These are phyloP conservation scores for Drosophila greeni DNA, from an alignment of 2,888 invertebrate genomes.

Conservation along the genomic window DNA sequence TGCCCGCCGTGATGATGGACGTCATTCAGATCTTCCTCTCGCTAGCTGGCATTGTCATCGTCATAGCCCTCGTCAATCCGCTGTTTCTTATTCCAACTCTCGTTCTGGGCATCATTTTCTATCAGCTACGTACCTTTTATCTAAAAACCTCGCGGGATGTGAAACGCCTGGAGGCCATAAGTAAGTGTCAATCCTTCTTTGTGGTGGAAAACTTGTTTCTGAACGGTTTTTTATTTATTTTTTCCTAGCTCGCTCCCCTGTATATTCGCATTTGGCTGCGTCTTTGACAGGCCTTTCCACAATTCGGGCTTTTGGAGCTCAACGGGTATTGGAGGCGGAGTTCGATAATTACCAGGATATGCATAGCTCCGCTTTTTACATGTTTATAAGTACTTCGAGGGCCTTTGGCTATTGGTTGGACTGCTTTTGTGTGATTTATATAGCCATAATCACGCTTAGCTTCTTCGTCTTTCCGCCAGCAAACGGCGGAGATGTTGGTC, in stretches of 20 bases:
- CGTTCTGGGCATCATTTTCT: slow-evolving; percentile 86
- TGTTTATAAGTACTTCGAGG: slow-evolving; percentile 92
- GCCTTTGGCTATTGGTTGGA: slow-evolving; percentile 98
- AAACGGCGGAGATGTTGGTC: slow-evolving; percentile 86
- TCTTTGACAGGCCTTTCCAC: slow-evolving; percentile 94
- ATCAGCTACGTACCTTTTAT: slow-evolving; percentile 87
- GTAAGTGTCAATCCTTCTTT: slow-evolving; percentile 80
- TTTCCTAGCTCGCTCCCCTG: slow-evolving; percentile 88
- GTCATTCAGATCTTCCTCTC: slow-evolving; percentile 87
- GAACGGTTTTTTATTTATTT: neutral
- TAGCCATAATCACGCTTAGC: slow-evolving; percentile 90
- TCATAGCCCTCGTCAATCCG: slow-evolving; percentile 87
- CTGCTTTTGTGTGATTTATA: slow-evolving; percentile 91
- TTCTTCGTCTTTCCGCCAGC: slow-evolving; percentile 86
- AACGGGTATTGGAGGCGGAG: slow-evolving; percentile 86
- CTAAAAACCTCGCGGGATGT: slow-evolving; percentile 88
- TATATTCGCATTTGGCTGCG: slow-evolving; percentile 94
- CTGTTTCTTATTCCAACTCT: slow-evolving; percentile 86
- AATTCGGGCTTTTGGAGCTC: slow-evolving; percentile 92
- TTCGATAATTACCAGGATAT: slow-evolving; percentile 90
- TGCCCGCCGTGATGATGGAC: slow-evolving; percentile 79
- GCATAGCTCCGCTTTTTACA: slow-evolving; percentile 94
- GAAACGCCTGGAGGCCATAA: slow-evolving; percentile 89
- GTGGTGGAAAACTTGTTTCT: neutral
- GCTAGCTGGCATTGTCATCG: slow-evolving; percentile 88